Percentiles rank a stretch among this genome's conserved stretches.
These are phyloP conservation scores for Barnardius zonarius DNA, from an alignment of 2,113 vertebrate species.

Conservation along the genomic window DNA sequence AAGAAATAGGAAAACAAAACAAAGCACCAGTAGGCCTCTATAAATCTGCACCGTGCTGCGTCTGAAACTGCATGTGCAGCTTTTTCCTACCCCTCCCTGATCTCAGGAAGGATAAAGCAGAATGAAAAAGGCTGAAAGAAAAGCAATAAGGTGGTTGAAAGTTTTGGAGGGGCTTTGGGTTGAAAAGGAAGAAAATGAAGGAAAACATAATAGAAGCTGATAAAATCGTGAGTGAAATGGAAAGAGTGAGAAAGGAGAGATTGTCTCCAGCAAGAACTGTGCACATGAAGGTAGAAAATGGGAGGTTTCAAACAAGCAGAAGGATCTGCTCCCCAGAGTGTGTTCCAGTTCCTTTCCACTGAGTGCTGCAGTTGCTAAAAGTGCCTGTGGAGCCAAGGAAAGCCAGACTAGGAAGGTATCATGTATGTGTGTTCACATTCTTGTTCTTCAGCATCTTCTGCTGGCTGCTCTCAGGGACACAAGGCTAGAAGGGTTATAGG, in stretches of 20 bases:
- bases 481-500: background rate
- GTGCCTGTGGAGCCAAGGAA: rapidly evolving
- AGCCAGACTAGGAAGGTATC: background rate
- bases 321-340: background rate
- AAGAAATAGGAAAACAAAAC: conserved; percentile 52
- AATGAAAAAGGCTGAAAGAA: background rate
- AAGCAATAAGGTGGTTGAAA: background rate
- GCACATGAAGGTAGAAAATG: background rate
- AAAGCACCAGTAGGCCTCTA: background rate
- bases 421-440: rapidly evolving
- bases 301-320: background rate
- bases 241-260: background rate
- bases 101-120: background rate
- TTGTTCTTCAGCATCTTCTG: background rate
- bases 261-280: background rate
- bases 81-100: background rate
- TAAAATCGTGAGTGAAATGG: background rate
- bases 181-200: background rate
- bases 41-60: background rate
- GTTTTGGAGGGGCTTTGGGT: background rate
- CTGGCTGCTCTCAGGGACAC: background rate
- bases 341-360: background rate
- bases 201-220: background rate
- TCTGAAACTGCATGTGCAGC: background rate
- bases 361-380: background rate